Percentiles rank a stretch among this genome's conserved stretches.
phyloP scores from a whole-genome alignment of 2,113 vertebrate genomes.

The Macroglossus sobrinus region DNA sequence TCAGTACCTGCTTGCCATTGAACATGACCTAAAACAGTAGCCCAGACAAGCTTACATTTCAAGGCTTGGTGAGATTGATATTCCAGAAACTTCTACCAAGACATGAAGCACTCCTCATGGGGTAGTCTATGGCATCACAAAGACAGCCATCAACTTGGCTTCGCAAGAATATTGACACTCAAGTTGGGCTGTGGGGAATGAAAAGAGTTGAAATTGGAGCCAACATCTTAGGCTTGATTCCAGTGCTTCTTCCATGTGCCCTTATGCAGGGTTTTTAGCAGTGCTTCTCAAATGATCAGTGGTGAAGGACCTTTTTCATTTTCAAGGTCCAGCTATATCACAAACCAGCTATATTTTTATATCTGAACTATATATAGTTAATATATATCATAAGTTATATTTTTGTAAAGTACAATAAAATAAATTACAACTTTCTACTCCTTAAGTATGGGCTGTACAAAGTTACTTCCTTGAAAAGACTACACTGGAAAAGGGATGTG shows the following conservation, averaged over 20 bases:
- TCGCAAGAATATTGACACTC: neutral
- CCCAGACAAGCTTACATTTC: neutral
- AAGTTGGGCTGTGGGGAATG: neutral
- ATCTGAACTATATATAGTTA: neutral
- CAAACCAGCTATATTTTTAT: neutral
- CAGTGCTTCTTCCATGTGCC: neutral
- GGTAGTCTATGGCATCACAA: neutral
- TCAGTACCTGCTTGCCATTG: neutral
- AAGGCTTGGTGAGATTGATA: neutral
- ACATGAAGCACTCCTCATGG: neutral
- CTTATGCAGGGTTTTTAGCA: neutral
- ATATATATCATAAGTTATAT: neutral
- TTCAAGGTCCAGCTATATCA: constrained; percentile 1
- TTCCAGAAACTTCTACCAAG: neutral
- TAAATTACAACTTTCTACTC: neutral
- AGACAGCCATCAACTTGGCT: neutral
- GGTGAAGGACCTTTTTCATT: neutral
- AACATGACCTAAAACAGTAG: constrained; percentile 1
- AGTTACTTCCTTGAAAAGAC: neutral
- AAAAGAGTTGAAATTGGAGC: neutral
- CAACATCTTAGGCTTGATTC: neutral
- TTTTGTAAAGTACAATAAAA: constrained; percentile 19
- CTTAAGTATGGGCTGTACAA: neutral
- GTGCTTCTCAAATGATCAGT: constrained; percentile 2
- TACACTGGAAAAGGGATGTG: neutral